phyloP scores from a whole-genome alignment of 2,113 vertebrate species.

The Corydoras maculifer region DNA sequence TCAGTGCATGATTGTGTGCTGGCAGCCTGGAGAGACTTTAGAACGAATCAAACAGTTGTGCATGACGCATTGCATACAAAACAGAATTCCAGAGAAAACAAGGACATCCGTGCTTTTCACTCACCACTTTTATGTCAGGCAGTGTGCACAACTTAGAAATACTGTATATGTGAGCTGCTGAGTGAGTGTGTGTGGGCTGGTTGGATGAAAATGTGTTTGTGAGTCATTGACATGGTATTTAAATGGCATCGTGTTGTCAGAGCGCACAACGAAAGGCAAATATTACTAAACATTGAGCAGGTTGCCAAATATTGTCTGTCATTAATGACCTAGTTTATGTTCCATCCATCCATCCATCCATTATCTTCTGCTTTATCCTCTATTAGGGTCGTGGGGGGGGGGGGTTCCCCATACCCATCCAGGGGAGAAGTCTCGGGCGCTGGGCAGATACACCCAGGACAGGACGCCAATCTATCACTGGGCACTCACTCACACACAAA shows the following conservation, averaged over 20 bases:
- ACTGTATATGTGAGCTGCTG: background rate
- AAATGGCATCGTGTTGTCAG: constrained; percentile 2
- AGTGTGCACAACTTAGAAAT: background rate
- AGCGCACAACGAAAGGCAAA: constrained; percentile 10
- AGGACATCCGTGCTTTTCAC: constrained; percentile 5
- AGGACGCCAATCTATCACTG: no score
- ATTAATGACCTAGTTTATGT: constrained; percentile 18
- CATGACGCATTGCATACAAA: constrained; percentile 18
- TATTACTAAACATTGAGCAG: constrained; percentile 10
- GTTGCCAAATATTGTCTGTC: constrained; percentile 5
- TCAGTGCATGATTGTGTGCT: background rate
- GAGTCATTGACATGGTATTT: constrained; percentile 29
- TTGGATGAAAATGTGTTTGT: constrained; percentile 15
- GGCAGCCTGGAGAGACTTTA: constrained; percentile 15
- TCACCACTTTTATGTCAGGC: constrained; percentile 1
- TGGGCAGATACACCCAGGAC: no score
- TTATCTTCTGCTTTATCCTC: no score
- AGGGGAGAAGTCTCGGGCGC: no score
- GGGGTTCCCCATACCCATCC: no score
- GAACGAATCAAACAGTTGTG: constrained; percentile 11
- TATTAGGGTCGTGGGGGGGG: no score
- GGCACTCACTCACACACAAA: no score
- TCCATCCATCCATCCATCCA: constrained; percentile 1
- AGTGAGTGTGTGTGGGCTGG: constrained; percentile 6
- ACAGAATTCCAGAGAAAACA: constrained; percentile 5